Base-by-base conservation (phyloP, 2,888 invertebrate species). In the Agapostemon virescens region DNA sequence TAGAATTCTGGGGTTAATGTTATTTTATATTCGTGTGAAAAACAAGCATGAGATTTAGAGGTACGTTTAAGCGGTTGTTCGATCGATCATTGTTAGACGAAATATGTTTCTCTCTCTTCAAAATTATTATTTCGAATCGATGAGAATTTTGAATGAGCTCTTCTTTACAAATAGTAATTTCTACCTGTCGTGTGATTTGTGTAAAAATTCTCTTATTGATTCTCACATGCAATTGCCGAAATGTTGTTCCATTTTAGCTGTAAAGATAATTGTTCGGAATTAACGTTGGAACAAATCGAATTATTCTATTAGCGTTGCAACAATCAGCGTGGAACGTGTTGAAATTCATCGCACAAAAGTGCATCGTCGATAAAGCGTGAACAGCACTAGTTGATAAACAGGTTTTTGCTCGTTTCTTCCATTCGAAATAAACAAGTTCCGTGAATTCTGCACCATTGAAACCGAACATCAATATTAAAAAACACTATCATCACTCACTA, bases 251-350 rank as follows among this genome's bases (percentile, higher is more conserved):
- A 30, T 30, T 17, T n/a, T 63, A 76, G 38, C 58, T 33, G 42
- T 67, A 58, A 38, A 58, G 23, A 17, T 58, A 52, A 55, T 30
- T 49, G 33, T 40, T 70, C 36, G 45, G 26, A 23, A 20, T 64
- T 45, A 58, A 64, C 40, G 36, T 68, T 69, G 45, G 72, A 20
- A 33, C 61, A 45, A 38, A 67, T 45, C 15, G 42, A 55, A 72
- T 64, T 40, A 40, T 68, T 79, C 70, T 77, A 77, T 71, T 72
- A 72, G 79, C 79, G 79, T 66, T 77, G 40, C 63, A 79, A 79
- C 78, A 79, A 78, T 79, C 79, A 79, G 45, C 40, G n/a, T 49
- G 64, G 69, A 79, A 64, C 61, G 38, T 69, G 15, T 72, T 69
- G 72, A 30, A 72, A 76, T 64, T 42, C 40, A 36, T 69, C 77